Evolutionary conservation across 2,113 vertebrate species (phyloP).

Genomic region (Cochlearius cochlearius): DNA sequence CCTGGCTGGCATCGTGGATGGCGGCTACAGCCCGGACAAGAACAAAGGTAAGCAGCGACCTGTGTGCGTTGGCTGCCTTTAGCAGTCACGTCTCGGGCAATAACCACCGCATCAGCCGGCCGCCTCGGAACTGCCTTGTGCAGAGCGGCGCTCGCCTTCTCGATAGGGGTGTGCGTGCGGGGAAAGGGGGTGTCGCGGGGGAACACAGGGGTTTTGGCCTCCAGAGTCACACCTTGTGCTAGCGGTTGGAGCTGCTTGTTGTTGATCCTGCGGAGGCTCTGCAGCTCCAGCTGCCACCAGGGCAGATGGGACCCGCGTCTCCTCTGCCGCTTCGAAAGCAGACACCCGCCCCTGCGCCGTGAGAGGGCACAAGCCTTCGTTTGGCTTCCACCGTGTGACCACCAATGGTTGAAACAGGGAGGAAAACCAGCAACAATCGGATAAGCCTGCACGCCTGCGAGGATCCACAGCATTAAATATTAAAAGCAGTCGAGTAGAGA

Average conservation of each 20-base stretch:
- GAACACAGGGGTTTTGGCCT: background rate
- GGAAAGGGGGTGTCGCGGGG: too few relatives aligned
- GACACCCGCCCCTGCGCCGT: background rate
- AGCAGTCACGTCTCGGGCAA: rapidly evolving
- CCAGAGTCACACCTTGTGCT: background rate
- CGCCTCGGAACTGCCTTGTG: background rate
- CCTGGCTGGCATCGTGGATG: slow-evolving; percentile 63
- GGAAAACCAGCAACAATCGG: rapidly evolving
- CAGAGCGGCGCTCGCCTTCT: background rate
- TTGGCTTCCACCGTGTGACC: rapidly evolving
- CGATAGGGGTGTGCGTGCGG: rapidly evolving
- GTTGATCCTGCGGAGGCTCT: rapidly evolving
- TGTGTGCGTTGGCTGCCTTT: rapidly evolving
- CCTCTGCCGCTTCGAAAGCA: rapidly evolving
- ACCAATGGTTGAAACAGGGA: rapidly evolving
- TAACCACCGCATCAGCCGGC: background rate
- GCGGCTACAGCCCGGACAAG: slow-evolving; percentile 83
- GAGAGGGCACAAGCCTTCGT: rapidly evolving
- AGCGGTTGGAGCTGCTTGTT: background rate
- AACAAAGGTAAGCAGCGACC: slow-evolving; percentile 72
- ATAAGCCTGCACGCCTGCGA: rapidly evolving
- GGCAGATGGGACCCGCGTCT: rapidly evolving
- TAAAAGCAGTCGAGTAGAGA: background rate
- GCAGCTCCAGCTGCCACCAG: background rate
- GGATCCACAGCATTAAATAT: background rate